phyloP scores from a whole-genome alignment of 2,797 vertebrate species.

The Sylvia borin region DNA sequence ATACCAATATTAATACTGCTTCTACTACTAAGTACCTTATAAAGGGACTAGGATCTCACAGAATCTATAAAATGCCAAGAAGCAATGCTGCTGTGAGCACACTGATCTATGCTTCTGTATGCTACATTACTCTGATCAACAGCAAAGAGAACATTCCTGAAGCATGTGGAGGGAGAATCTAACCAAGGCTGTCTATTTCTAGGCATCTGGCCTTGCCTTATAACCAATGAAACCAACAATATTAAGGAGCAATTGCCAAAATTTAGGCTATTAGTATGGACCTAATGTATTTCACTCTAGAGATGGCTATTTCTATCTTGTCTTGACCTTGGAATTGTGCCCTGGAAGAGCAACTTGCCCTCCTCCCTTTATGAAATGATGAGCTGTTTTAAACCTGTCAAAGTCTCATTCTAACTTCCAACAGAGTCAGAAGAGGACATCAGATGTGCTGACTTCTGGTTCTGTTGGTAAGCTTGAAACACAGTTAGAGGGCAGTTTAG shows the following conservation, averaged over 20 bases:
- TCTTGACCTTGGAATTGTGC: background rate
- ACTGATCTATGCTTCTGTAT: background rate
- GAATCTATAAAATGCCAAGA: background rate
- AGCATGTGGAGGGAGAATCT: background rate
- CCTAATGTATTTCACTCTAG: background rate
- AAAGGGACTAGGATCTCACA: background rate
- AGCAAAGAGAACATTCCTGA: background rate
- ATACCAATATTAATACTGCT: background rate
- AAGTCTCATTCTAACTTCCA: background rate
- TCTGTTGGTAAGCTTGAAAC: background rate
- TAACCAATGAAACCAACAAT: background rate
- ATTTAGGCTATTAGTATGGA: background rate
- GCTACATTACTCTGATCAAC: background rate
- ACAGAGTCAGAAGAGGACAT: background rate
- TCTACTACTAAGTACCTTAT: background rate
- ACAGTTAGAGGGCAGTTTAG: background rate
- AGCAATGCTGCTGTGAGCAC: background rate
- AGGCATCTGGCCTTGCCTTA: background rate
- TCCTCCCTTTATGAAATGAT: background rate
- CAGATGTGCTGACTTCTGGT: background rate
- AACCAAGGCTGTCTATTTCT: background rate
- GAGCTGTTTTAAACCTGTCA: background rate
- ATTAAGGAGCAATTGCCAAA: background rate
- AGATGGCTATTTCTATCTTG: background rate
- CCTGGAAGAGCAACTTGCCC: background rate